Conservation (phyloP, 92 coral and sea anemone genomes). For the Hydrozoanthus gracilis region DNA sequence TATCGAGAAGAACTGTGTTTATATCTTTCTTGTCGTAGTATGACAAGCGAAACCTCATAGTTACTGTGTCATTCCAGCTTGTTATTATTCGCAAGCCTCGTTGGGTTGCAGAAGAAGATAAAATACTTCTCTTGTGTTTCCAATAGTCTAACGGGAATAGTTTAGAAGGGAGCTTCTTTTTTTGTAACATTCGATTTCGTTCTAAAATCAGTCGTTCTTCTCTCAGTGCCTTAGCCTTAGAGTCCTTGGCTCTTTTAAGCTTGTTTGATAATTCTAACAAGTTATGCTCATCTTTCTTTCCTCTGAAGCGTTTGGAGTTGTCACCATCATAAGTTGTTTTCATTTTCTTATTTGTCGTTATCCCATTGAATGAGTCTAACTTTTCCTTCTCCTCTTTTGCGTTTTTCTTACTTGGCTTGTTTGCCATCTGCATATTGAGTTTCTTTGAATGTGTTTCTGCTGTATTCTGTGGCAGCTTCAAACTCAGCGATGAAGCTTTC, state of each 20-base stretch:
- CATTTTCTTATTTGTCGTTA: neutral
- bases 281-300: neutral
- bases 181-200: neutral
- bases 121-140: constrained; percentile 32
- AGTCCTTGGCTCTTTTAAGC: neutral
- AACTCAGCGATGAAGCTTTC: neutral
- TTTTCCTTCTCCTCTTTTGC: neutral
- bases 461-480: constrained; percentile 22
- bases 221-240: neutral
- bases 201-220: neutral
- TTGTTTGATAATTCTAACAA: constrained; percentile 23
- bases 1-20: constrained; percentile 16
- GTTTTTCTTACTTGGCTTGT: neutral
- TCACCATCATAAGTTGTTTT: neutral
- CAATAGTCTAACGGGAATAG: constrained; percentile 36
- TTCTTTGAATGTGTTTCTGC: neutral
- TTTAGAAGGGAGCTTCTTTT: neutral
- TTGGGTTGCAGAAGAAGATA: constrained; percentile 50
- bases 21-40: constrained; percentile 63
- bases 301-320: constrained; percentile 1
- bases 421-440: neutral
- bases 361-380: neutral
- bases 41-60: constrained; percentile 69
- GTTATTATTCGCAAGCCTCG: constrained; percentile 51
- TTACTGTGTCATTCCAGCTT: constrained; percentile 39